Evolutionary conservation across 1,140 invertebrate species (phyloP), one percentile per base, ranked within the genome.

Genomic region (Drosophila ficusphila): DNA sequence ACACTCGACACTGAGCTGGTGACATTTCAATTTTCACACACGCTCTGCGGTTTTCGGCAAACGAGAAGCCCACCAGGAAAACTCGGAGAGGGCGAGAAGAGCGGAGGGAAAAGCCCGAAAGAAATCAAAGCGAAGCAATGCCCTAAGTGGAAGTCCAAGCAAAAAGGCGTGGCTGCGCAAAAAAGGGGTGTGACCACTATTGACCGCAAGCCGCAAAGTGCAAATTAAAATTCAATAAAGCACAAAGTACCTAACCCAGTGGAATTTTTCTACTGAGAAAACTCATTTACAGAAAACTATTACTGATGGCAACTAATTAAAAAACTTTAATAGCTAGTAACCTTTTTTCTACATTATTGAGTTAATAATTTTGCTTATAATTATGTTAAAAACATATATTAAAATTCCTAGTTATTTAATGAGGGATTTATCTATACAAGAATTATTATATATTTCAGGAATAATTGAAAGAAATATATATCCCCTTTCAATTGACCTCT

Each of bases 1-100:
- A 18, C 44, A 49, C 58, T 60, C 60, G 47, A 51, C 48, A 54
- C 60, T 57, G 36, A 54, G 49, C 39, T 60, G 77, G 77, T 86
- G 81, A 88, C 81, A 82, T 86, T 86, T 86, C 81, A 86, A 86
- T 86, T 86, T 86, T 88, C 82, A 88, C 77, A 88, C 81, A 86
- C 77, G 73, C 65, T 60, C 51, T 83, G 76, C 57, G 81, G 65
- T 64, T 68, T 52, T 39, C 29, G 31, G 29, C 29, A 65, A 51
- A 72, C 57, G 36, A 64, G 49, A 23, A 52, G 42, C 41, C 46
- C 23, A 49, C n/a, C 19, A 12, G 21, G 36, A 49, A 52, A 52
- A 41, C 4, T 19, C 21, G 6, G 2, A 23, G 23, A 6, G 14
- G 25, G 34, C 7, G 11, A 36, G 16, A 54, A 52, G 31, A 18